Evolutionary conservation across 1,140 invertebrate species (phyloP).

Genomic region (Neomicropteryx cornuta): DNA sequence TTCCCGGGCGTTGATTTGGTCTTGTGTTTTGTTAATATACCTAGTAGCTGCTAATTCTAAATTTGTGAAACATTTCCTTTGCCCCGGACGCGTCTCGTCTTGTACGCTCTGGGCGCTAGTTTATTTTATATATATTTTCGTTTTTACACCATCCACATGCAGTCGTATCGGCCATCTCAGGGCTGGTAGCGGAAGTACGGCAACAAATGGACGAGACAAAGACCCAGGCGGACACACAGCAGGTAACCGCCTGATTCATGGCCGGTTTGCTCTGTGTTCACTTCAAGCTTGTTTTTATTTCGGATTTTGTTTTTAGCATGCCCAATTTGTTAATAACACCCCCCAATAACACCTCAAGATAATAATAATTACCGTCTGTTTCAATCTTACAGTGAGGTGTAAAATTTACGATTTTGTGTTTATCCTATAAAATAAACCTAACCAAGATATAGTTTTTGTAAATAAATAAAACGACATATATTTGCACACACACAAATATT

Average conservation of each 20-base stretch:
- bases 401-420: no score
- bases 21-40: no score
- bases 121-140: not conserved
- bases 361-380: not conserved
- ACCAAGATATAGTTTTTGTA: no score
- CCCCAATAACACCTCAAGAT: not conserved
- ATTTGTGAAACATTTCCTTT: no score
- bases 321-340: not conserved
- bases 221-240: conserved; percentile 20
- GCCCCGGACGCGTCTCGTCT: no score
- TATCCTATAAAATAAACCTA: no score
- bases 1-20: no score
- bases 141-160: no score
- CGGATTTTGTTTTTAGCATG: not conserved
- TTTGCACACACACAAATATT: no score
- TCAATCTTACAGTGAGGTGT: not conserved
- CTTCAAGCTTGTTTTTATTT: conserved; percentile 11
- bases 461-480: no score
- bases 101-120: conserved; percentile 19
- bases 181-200: conserved; percentile 57
- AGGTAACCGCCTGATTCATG: conserved; percentile 14
- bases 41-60: no score
- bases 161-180: conserved; percentile 64
- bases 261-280: not conserved
- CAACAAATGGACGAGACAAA: conserved; percentile 46